Conservation (phyloP, 1,140 invertebrate species). For the Eupeodes corollae region DNA sequence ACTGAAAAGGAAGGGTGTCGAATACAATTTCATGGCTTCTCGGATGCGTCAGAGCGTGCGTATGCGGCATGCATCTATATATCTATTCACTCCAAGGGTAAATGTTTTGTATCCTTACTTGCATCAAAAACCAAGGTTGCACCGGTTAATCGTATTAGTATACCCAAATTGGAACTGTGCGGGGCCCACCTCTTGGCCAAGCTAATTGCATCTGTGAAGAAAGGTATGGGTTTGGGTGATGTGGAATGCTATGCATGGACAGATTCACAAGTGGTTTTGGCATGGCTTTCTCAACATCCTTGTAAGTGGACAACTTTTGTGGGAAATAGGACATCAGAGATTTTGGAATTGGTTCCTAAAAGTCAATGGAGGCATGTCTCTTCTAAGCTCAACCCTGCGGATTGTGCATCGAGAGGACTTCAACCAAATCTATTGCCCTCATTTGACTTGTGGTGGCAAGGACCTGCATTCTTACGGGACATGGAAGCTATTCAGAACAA, state of each 20-base stretch:
- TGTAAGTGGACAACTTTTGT: too few species aligned
- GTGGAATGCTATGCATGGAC: slow-evolving; percentile 19
- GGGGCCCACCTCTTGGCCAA: neutral
- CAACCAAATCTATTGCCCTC: slow-evolving; percentile 3
- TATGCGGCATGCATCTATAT: slow-evolving; percentile 22
- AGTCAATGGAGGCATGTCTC: slow-evolving; percentile 22
- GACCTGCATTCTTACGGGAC: too few species aligned
- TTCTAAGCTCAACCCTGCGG: slow-evolving; percentile 25
- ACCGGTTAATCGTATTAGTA: slow-evolving; percentile 22
- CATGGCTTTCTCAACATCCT: slow-evolving; percentile 21
- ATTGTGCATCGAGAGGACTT: slow-evolving; percentile 10
- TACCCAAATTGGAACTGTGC: slow-evolving; percentile 33
- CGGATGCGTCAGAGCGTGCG: slow-evolving; percentile 25
- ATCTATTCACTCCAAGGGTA: neutral
- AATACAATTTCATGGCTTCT: slow-evolving; percentile 19
- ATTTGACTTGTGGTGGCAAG: slow-evolving; percentile 9
- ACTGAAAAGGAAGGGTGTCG: neutral
- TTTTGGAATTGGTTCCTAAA: slow-evolving; percentile 10
- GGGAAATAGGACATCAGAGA: slow-evolving; percentile 30
- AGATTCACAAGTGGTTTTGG: slow-evolving; percentile 25
- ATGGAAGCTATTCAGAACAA: too few species aligned
- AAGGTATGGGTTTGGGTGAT: too few species aligned
- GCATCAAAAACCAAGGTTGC: slow-evolving; percentile 24
- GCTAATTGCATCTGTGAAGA: neutral
- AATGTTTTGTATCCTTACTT: neutral